Base-by-base conservation (phyloP, 2,113 vertebrate species). In the Sinosuthora webbiana region DNA sequence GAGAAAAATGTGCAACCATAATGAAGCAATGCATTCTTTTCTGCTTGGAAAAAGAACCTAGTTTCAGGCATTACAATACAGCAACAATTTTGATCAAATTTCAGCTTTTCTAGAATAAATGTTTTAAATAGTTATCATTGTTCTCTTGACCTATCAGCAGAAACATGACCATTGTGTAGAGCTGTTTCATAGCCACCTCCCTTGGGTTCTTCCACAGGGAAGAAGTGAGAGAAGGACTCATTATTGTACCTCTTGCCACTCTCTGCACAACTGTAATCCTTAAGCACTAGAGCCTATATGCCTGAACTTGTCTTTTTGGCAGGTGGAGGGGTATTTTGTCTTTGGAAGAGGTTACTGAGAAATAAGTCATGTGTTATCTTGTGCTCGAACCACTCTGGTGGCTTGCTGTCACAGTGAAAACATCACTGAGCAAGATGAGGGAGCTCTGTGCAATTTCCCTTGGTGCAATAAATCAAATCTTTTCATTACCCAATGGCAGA, bases 41-140 rank as follows among this genome's bases (percentile, higher is more conserved):
- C 56, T 90, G 28, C 52, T 64, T 42, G 53, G 80, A 80, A 95
- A 83, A 13, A 24, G 33, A 91, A 20, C 12, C 21, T 79, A 28
- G 11, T 57, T 65, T 27, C 31, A 65, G 20, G 16, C 31, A 45
- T 68, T 78, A 31, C 20, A 83, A 77, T 78, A 17, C 6, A 71
- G 16, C 22, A 76, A 14, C 37, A 89, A 78, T 92, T 92, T 82
- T 75, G 19, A 87, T 70, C 74, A 93, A 87, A 94, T 78, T 95
- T 25, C 37, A 87, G 28, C 60, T 87, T 93, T 96, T 92, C 68
- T 49, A 73, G n/a, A 62, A 11, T 33, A 56, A 96, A 53, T 53
- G 55, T 82, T 73, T 70, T 79, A 81, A 92, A 86, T 67, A 75
- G 14, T 17, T 50, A 56, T 74, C 24, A 15, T 45, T 17, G 25